Percentiles rank a stretch among this genome's conserved stretches.
Evolutionary conservation across 2,797 vertebrate genomes (phyloP).

Genomic region (Apogon hyalosoma): DNA sequence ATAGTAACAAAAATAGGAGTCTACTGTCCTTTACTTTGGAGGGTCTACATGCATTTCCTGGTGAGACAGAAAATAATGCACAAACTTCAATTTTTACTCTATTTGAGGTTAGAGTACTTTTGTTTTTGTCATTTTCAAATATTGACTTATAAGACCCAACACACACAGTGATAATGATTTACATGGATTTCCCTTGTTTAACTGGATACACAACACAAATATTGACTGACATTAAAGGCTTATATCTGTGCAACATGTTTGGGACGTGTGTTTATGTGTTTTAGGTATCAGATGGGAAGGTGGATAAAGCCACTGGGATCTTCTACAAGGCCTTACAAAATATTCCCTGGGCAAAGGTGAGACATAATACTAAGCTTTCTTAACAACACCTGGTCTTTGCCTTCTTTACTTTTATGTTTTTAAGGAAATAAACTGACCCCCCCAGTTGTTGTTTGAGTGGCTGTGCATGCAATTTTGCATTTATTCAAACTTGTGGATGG

Average conservation of each 20-base stretch:
- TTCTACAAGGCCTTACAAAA: conserved; percentile 96
- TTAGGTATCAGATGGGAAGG: conserved; percentile 89
- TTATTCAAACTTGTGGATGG: conserved; percentile 4
- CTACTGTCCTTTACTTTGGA: conserved; percentile 93
- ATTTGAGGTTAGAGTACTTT: neutral
- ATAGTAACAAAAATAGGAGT: conserved; percentile 84
- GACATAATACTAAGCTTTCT: conserved; percentile 18
- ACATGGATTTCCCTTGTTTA: neutral
- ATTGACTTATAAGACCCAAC: conserved; percentile 28
- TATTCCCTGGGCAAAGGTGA: conserved; percentile 97
- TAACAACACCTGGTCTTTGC: neutral
- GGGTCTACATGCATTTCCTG: conserved; percentile 93
- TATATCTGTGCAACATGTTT: conserved; percentile 3
- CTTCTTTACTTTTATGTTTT: neutral
- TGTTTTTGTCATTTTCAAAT: conserved; percentile 29
- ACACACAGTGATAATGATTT: neutral
- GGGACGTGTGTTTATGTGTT: conserved; percentile 24
- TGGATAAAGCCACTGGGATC: conserved; percentile 90
- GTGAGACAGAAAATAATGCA: conserved; percentile 78
- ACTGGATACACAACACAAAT: conserved; percentile 39
- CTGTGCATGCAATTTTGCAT: conserved; percentile 9
- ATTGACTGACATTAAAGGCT: conserved; percentile 25
- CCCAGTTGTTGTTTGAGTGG: neutral
- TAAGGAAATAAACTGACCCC: neutral
- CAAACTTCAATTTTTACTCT: neutral